Evolutionary conservation across 2,888 invertebrate species (phyloP).

Genomic region (Dysmachus trigonus): DNA sequence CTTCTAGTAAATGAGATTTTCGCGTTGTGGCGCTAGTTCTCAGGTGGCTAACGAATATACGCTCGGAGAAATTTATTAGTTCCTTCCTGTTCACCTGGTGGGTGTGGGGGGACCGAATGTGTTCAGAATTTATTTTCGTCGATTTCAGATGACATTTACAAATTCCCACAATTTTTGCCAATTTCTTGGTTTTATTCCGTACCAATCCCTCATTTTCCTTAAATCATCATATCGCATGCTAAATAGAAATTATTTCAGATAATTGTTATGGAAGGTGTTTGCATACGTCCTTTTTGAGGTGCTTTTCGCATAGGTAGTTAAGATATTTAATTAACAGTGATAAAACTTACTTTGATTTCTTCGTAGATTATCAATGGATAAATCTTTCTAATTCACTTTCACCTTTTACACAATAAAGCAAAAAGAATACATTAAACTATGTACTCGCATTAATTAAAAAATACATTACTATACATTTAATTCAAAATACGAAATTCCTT

Average conservation of each 20-base stretch:
- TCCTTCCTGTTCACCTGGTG: not conserved
- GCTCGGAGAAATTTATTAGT: not conserved
- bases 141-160: constrained; percentile 2
- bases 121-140: not conserved
- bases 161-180: not conserved
- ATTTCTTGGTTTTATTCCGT: not conserved
- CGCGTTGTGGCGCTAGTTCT: not conserved
- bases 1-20: constrained; percentile 3
- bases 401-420: not conserved
- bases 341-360: not conserved
- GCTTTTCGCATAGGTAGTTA: not conserved
- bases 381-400: not conserved
- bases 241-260: constrained; percentile 15
- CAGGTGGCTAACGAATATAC: not conserved
- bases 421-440: too few species aligned
- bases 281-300: not conserved
- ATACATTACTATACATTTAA: not conserved
- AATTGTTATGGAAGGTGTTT: not conserved
- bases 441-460: too few species aligned
- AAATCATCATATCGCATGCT: constrained; percentile 34
- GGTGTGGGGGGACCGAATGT: not conserved
- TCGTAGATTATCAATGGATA: not conserved
- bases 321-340: not conserved
- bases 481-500: not conserved
- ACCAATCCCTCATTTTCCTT: not conserved